These are phyloP conservation scores for Drosophila neonasuta DNA, from an alignment of 2,888 invertebrate species.

Conservation along the genomic window DNA sequence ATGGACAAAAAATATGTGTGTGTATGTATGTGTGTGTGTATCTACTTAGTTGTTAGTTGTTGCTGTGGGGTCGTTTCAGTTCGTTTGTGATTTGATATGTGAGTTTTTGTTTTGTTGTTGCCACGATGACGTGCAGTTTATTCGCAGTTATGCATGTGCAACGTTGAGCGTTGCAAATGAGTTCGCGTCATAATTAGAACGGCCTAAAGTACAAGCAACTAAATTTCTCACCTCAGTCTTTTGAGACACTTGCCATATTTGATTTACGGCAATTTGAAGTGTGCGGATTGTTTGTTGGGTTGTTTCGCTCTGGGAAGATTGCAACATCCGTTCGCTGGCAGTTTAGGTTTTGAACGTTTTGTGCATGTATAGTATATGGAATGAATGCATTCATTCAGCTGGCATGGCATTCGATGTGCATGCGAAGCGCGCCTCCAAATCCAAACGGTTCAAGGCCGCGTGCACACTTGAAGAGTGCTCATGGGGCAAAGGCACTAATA, in stretches of 20 bases:
- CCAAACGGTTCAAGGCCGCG: conserved; percentile 40
- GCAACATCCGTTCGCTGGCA: conserved; percentile 8
- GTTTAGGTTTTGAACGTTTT: conserved; percentile 2
- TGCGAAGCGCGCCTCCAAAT: conserved; percentile 16
- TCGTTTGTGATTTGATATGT: conserved; percentile 15
- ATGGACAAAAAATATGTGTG: conserved; percentile 10
- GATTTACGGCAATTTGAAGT: conserved; percentile 42
- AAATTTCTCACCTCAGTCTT: conserved; percentile 34
- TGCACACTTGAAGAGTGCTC: conserved; percentile 20
- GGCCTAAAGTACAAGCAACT: conserved; percentile 18
- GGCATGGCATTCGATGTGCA: conserved; percentile 32
- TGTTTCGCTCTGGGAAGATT: conserved; percentile 25
- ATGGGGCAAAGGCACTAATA: neutral
- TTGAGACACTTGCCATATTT: conserved; percentile 34
- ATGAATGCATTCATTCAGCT: conserved; percentile 27
- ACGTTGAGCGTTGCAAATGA: conserved; percentile 28
- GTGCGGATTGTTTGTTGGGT: conserved; percentile 18
- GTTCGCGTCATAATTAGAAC: conserved; percentile 47
- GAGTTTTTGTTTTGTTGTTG: neutral
- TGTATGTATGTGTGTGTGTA: no score
- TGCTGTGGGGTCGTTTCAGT: conserved; percentile 29
- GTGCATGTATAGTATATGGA: conserved; percentile 2
- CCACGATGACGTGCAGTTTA: conserved; percentile 38
- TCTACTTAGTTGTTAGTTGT: neutral
- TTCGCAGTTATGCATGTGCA: conserved; percentile 22